Percentiles rank a stretch among this genome's conserved stretches.
phyloP scores from a whole-genome alignment of 2,797 vertebrate species.

The Kryptolebias ocellatus region DNA sequence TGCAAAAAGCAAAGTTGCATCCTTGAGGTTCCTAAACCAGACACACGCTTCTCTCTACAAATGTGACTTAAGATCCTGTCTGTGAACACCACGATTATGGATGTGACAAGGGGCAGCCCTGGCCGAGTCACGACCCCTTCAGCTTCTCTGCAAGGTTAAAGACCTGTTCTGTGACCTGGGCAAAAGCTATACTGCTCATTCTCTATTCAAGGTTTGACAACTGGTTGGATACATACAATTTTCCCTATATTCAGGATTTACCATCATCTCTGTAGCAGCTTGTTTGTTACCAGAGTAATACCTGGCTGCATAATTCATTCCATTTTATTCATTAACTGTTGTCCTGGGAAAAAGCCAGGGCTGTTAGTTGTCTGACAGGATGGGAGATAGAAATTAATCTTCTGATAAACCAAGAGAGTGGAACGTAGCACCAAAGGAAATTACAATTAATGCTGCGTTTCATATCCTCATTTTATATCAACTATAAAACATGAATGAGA shows the following conservation, averaged over 20 bases:
- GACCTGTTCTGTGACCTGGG: too few species aligned
- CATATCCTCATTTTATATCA: conserved; percentile 74
- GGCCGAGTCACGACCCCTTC: too few species aligned
- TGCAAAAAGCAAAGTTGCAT: too few species aligned
- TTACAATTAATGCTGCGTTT: conserved; percentile 78
- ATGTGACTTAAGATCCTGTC: too few species aligned
- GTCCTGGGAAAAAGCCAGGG: conserved; percentile 52
- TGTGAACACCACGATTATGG: too few species aligned
- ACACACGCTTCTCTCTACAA: too few species aligned
- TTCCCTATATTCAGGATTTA: conserved; percentile 39
- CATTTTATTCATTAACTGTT: conserved; percentile 63
- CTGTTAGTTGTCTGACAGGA: conserved; percentile 55
- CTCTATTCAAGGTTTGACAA: background rate
- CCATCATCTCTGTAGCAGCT: conserved; percentile 49
- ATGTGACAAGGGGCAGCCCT: too few species aligned
- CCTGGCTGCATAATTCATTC: conserved; percentile 54
- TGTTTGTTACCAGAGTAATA: conserved; percentile 57
- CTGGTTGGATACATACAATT: conserved; percentile 5
- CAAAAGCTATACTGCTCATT: too few species aligned
- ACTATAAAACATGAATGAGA: conserved; percentile 45
- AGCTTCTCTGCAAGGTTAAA: too few species aligned
- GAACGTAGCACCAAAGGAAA: conserved; percentile 73
- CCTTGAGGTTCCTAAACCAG: too few species aligned
- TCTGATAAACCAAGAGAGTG: conserved; percentile 74
- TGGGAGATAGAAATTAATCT: conserved; percentile 75